Conservation (phyloP, 2,113 vertebrate genomes). For the Neogale vison region DNA sequence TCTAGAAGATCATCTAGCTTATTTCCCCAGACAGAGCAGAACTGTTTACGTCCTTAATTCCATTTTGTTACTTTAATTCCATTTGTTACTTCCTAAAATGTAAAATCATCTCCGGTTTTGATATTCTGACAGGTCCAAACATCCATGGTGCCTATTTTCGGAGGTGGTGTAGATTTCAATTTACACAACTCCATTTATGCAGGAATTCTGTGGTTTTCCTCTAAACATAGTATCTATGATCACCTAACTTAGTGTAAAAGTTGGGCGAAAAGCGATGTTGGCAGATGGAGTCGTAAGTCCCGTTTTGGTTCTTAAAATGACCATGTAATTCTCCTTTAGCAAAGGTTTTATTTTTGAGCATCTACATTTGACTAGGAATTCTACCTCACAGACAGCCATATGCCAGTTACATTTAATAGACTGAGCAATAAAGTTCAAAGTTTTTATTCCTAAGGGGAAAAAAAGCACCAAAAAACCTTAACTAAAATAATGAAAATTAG, state of each 20-base stretch:
- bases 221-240: neutral
- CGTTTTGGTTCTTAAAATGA: neutral
- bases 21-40: neutral
- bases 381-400: neutral
- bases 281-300: neutral
- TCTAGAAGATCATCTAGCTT: neutral
- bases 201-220: neutral
- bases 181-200: neutral
- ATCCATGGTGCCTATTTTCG: neutral
- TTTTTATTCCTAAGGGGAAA: neutral
- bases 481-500: slow-evolving; percentile 15
- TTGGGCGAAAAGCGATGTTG: slow-evolving; percentile 34
- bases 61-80: neutral
- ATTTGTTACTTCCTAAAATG: neutral
- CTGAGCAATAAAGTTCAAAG: neutral
- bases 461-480: neutral
- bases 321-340: neutral
- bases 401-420: slow-evolving; percentile 42
- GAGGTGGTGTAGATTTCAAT: neutral
- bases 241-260: slow-evolving; percentile 33
- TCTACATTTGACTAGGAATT: slow-evolving; percentile 28
- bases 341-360: slow-evolving; percentile 9
- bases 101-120: slow-evolving; percentile 17
- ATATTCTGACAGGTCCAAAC: neutral
- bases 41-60: slow-evolving; percentile 23